Base-by-base conservation (phyloP, 2,888 invertebrate species). In the Volucella zonaria region DNA sequence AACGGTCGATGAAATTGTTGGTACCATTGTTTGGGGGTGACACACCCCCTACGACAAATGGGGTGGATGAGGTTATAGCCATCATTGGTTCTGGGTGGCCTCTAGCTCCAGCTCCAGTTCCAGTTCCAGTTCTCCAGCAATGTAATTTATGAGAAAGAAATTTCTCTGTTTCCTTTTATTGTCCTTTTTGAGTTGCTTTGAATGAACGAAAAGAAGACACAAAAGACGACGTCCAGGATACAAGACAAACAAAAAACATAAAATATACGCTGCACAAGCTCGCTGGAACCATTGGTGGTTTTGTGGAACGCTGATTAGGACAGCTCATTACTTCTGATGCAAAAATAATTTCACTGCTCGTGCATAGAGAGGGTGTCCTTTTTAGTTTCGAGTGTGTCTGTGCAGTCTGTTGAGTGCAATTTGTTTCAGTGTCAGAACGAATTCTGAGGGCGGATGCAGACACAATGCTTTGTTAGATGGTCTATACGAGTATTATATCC, bases 271-370 rank as follows among this genome's bases (percentile, higher is more conserved):
- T 31, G 31, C 31, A 31, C 18, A 42, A 66, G 31, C 31, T 9
- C 12, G 12, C 42, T 12, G 23, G 54, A 58, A 54, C 52, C n/a
- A 4, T 59, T 58, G 51, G 18, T 47, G 23, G 59, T 59, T 12
- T 54, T 59, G 54, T 47, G 23, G 61, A 43, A 47, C 61, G 51
- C 83, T 83, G 83, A 83, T 83, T 83, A 83, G 80, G 83, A 83
- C 80, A 83, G 83, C 83, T 83, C 79, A 83, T 83, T 83, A 83
- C 83, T 79, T 75, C n/a, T 64, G 75, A 76, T 71, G 61, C 38
- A 66, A 80, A 83, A 80, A 80, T 75, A 68, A 79, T 75, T 75
- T 71, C 59, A 59, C 77, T 66, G 52, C 10, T 68, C 1, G 42
- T 43, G 31, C 47, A 12, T 10, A 11, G 14, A 42, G 40, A 14